phyloP scores from a whole-genome alignment of 2,797 vertebrate species.

The Antennarius maculatus region DNA sequence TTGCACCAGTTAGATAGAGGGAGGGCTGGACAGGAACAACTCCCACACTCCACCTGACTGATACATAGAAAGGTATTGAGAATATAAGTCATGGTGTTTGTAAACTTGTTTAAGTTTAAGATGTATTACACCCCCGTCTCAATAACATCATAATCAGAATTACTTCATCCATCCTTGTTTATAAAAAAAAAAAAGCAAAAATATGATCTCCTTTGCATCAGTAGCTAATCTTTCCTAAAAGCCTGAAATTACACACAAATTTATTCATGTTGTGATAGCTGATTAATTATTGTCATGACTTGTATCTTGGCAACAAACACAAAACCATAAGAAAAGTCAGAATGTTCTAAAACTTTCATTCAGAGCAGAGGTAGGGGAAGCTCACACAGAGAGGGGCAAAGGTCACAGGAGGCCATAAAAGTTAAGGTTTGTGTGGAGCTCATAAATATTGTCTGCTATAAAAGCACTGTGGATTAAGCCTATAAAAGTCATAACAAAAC shows the following conservation, averaged over 20 bases:
- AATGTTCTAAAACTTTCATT: constrained; percentile 4
- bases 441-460: constrained; percentile 76
- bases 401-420: constrained; percentile 75
- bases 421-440: constrained; percentile 55
- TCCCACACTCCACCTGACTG: constrained; percentile 48
- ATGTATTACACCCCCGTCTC: background rate
- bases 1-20: constrained; percentile 20
- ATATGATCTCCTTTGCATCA: background rate
- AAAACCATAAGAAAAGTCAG: background rate
- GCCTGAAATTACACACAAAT: background rate
- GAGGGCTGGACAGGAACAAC: constrained; percentile 32
- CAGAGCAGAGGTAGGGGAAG: background rate
- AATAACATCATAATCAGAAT: background rate
- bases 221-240: background rate
- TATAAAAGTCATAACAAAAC: constrained; percentile 56
- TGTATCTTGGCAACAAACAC: background rate
- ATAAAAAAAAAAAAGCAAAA: no score
- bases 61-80: constrained; percentile 3
- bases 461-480: constrained; percentile 69
- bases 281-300: background rate
- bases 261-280: background rate
- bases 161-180: no score
- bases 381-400: constrained; percentile 57
- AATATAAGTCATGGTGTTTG: constrained; percentile 13
- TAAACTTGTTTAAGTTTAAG: constrained; percentile 25